phyloP scores from a whole-genome alignment of 2,797 vertebrate species.

The Neosilurus hyrtlii region DNA sequence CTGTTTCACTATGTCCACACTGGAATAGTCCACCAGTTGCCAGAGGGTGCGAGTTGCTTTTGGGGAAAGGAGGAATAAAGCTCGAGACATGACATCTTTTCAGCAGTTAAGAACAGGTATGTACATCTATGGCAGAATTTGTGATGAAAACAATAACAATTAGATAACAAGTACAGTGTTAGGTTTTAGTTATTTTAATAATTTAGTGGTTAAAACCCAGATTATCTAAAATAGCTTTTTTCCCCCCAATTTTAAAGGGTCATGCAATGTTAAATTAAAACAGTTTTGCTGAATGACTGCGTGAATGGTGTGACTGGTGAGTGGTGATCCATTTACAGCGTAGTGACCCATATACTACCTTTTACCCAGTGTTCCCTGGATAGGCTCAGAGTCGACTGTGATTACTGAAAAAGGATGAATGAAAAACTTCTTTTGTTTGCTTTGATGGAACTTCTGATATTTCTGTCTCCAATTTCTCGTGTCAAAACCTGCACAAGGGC shows the following conservation, averaged over 20 bases:
- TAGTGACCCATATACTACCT: neutral
- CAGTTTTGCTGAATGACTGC: neutral
- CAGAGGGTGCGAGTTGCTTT: conserved; percentile 49
- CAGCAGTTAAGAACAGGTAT: conserved; percentile 60
- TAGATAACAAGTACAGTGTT: neutral
- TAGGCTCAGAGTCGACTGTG: neutral
- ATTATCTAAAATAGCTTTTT: too few species aligned
- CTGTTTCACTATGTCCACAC: neutral
- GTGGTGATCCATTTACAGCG: neutral
- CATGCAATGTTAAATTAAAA: neutral
- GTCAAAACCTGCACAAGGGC: neutral
- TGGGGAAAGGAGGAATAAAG: conserved; percentile 45
- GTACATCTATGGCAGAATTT: conserved; percentile 44
- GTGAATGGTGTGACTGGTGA: neutral
- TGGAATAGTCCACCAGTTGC: conserved; percentile 51
- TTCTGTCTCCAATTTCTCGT: neutral
- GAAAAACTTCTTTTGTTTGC: neutral
- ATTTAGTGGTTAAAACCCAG: neutral
- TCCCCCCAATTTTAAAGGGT: neutral
- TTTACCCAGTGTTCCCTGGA: neutral
- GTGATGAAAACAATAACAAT: neutral
- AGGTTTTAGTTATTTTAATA: neutral
- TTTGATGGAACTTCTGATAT: neutral
- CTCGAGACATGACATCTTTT: conserved; percentile 58
- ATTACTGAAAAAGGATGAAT: neutral